These are phyloP conservation scores for Erebia aethiops DNA, from an alignment of 2,888 invertebrate species.

Conservation along the genomic window DNA sequence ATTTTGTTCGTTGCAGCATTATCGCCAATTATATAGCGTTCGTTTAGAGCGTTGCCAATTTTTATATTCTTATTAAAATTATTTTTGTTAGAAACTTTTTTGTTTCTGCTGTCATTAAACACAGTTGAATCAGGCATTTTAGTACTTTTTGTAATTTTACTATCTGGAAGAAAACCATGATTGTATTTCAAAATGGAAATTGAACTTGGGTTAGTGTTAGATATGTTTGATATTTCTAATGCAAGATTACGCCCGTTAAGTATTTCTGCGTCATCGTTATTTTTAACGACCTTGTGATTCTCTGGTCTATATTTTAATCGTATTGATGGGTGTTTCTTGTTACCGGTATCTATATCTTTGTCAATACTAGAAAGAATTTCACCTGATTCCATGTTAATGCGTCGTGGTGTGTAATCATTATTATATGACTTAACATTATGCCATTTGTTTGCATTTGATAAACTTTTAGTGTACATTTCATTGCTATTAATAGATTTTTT, in stretches of 20 bases:
- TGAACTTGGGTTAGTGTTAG: slow-evolving; percentile 51
- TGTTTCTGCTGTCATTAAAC: slow-evolving; percentile 36
- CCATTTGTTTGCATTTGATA: slow-evolving; percentile 66
- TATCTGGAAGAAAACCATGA: slow-evolving; percentile 60
- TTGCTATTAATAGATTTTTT: slow-evolving; percentile 42
- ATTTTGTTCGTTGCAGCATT: slow-evolving; percentile 58
- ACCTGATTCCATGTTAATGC: slow-evolving; percentile 51
- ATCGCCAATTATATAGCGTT: slow-evolving; percentile 57
- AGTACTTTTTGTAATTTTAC: slow-evolving; percentile 38
- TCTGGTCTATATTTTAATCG: slow-evolving; percentile 60
- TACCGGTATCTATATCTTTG: slow-evolving; percentile 48
- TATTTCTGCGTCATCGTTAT: slow-evolving; percentile 50
- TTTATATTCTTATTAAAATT: slow-evolving; percentile 67
- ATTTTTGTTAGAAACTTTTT: slow-evolving; percentile 38
- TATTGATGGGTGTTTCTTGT: slow-evolving; percentile 55
- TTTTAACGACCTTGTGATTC: slow-evolving; percentile 49
- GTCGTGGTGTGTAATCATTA: slow-evolving; percentile 64
- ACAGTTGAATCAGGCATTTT: slow-evolving; percentile 36
- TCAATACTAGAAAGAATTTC: slow-evolving; percentile 44
- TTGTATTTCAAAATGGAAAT: slow-evolving; percentile 67
- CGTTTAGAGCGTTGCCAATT: slow-evolving; percentile 72
- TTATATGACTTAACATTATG: slow-evolving; percentile 69
- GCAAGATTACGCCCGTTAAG: slow-evolving; percentile 58
- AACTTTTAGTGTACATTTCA: slow-evolving; percentile 59
- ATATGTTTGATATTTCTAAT: slow-evolving; percentile 59